These are phyloP conservation scores for Pentamera pediparva DNA, from an alignment of 53 echinoderm and acorn worm genomes.

Conservation along the genomic window DNA sequence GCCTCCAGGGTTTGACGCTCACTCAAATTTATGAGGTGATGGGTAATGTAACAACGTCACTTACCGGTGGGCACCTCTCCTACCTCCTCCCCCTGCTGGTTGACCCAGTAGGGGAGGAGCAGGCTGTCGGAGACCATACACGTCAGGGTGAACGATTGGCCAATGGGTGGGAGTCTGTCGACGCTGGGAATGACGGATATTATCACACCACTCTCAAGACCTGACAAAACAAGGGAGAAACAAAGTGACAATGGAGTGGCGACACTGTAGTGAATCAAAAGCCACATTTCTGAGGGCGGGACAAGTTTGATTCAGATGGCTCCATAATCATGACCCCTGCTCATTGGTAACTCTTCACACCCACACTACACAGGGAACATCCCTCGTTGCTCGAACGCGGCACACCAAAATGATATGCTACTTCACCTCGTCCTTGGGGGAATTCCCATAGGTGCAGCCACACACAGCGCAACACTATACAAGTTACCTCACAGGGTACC, in stretches of 20 bases:
- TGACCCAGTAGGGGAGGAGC: constrained; percentile 1
- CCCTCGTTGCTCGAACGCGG: too few species aligned
- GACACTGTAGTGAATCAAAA: not conserved
- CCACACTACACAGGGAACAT: too few species aligned
- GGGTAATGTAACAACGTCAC: not conserved
- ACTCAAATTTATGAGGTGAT: too few species aligned
- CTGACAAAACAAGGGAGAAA: not conserved
- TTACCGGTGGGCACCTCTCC: not conserved
- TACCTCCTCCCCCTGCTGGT: constrained; percentile 4
- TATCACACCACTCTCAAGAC: not conserved
- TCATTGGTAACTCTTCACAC: too few species aligned
- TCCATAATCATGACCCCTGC: too few species aligned
- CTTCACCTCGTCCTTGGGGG: too few species aligned
- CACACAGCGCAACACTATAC: too few species aligned
- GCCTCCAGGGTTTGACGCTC: too few species aligned
- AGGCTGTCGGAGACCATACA: constrained; percentile 1
- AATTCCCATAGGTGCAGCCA: too few species aligned
- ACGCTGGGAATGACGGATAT: constrained; percentile 1
- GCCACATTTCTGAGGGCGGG: not conserved
- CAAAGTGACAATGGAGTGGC: not conserved
- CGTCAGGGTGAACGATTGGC: not conserved
- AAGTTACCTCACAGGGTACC: too few species aligned
- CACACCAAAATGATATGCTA: too few species aligned
- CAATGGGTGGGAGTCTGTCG: not conserved
- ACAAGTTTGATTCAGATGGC: too few species aligned